Conservation (phyloP, 2,888 invertebrate genomes). For the Drosophila rellima region DNA sequence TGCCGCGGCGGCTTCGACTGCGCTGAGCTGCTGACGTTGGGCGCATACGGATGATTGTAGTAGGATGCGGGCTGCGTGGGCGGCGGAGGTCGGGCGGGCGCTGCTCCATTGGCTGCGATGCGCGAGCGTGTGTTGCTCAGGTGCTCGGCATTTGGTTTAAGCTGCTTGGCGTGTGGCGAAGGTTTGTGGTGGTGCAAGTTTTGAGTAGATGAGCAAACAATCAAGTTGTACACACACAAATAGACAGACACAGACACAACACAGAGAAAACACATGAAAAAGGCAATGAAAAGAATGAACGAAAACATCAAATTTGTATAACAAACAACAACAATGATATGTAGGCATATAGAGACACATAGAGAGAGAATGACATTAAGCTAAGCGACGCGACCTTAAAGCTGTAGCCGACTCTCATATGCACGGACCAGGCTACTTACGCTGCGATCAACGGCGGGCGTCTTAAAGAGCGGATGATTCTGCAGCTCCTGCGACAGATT, state of each 20-base stretch:
- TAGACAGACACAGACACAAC: slow-evolving; percentile 35
- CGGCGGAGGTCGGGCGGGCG: slow-evolving; percentile 70
- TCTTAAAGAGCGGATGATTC: slow-evolving; percentile 86
- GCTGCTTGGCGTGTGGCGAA: slow-evolving; percentile 70
- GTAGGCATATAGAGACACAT: neutral
- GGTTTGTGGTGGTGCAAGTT: slow-evolving; percentile 50
- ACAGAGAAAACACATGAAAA: slow-evolving; percentile 53
- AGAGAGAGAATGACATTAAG: slow-evolving; percentile 7
- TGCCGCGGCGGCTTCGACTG: slow-evolving; percentile 66
- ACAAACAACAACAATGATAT: slow-evolving; percentile 13
- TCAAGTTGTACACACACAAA: slow-evolving; percentile 28
- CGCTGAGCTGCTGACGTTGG: slow-evolving; percentile 27
- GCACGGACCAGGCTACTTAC: slow-evolving; percentile 86
- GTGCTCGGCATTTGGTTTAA: slow-evolving; percentile 82
- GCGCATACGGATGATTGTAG: slow-evolving; percentile 81
- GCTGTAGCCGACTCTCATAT: slow-evolving; percentile 66
- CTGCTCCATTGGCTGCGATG: slow-evolving; percentile 51
- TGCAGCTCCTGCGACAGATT: slow-evolving; percentile 88
- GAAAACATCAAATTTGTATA: slow-evolving; percentile 47
- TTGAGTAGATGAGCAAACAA: slow-evolving; percentile 48
- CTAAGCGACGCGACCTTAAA: slow-evolving; percentile 21
- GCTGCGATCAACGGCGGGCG: slow-evolving; percentile 89
- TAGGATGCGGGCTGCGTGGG: slow-evolving; percentile 68
- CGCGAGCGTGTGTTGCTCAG: slow-evolving; percentile 66
- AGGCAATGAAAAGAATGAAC: slow-evolving; percentile 62